These are phyloP conservation scores for sheep (Ovis aries) DNA, from an alignment of 2,113 vertebrate species.

Conservation along the genomic window ARS-UI_Ramb_v3.0 NC_056061.1:34381501-34382000, in stretches of 20 bases:
- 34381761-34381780: not conserved
- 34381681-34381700: too few species aligned
- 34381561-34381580: too few species aligned
- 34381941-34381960: not conserved
- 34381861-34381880: not conserved
- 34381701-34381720: too few species aligned
- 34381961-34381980: not conserved
- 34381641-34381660: accelerated
- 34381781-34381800: not conserved
- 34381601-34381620: too few species aligned
- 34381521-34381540: too few species aligned
- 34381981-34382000: not conserved
- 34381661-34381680: too few species aligned
- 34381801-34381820: not conserved
- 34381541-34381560: too few species aligned
- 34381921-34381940: not conserved
- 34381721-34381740: too few species aligned
- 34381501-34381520: too few species aligned
- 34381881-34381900: not conserved
- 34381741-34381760: not conserved
- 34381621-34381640: too few species aligned
- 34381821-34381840: not conserved
- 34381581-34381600: too few species aligned
- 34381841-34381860: not conserved
- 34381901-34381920: not conserved